Evolutionary conservation across 2,797 vertebrate species (phyloP).

Genomic region (Sebastes iracundus): DNA sequence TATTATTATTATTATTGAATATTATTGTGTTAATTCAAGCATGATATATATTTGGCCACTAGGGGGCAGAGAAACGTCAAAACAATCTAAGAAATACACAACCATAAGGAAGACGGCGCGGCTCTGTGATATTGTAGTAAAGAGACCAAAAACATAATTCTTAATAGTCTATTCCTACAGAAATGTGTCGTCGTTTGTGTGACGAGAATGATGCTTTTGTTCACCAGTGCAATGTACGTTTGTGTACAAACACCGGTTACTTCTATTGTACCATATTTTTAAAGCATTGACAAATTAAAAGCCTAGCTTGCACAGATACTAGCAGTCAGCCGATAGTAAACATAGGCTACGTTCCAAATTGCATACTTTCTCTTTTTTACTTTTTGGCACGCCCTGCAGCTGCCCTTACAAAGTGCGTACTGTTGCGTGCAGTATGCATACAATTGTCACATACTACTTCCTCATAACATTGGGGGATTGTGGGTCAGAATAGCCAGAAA

Average conservation of each 20-base stretch:
- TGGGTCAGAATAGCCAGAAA: too few relatives aligned
- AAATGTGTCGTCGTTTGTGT: neutral
- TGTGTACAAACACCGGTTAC: too few relatives aligned
- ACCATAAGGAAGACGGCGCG: neutral
- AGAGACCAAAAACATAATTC: neutral
- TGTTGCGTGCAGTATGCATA: neutral
- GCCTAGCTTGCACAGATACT: neutral
- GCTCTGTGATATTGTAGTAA: neutral
- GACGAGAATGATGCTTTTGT: too few relatives aligned
- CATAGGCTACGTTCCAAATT: too few relatives aligned
- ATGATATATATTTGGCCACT: neutral
- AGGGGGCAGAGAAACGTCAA: neutral
- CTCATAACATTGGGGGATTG: too few relatives aligned
- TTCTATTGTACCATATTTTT: neutral
- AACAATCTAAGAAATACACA: neutral
- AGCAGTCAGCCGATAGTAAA: neutral
- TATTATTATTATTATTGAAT: neutral
- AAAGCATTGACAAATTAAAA: neutral
- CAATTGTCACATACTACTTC: too few relatives aligned
- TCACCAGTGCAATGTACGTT: too few relatives aligned
- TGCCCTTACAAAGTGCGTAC: too few relatives aligned
- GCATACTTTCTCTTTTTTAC: too few relatives aligned
- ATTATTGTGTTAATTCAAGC: neutral
- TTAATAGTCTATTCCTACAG: neutral
- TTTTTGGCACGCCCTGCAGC: too few relatives aligned